A percentile compares a stretch with the other conserved stretches of the same genome.
Evolutionary conservation across 2,888 invertebrate species (phyloP).

Genomic region (Thecophora atra): DNA sequence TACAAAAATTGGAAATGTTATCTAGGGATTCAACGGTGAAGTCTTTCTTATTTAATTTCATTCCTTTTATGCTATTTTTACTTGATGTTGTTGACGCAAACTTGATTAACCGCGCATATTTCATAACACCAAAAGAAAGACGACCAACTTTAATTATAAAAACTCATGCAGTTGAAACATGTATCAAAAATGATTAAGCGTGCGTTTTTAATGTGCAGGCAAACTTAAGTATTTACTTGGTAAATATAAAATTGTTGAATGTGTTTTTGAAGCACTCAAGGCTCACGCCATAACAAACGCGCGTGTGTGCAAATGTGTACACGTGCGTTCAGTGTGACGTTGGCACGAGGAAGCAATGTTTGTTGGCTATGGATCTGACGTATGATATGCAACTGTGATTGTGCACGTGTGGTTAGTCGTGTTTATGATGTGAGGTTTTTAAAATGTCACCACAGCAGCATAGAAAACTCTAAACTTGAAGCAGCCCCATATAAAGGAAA

Average conservation of each 20-base stretch:
- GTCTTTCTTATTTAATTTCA: too few relatives aligned
- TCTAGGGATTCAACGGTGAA: too few relatives aligned
- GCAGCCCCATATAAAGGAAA: background rate
- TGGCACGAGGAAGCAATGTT: background rate
- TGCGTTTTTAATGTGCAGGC: background rate
- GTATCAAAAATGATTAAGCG: background rate
- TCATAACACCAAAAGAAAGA: background rate
- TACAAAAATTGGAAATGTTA: too few relatives aligned
- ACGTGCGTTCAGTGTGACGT: background rate
- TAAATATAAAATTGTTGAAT: background rate
- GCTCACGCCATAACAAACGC: background rate
- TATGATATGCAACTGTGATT: conserved; percentile 3
- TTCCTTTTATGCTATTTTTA: too few relatives aligned
- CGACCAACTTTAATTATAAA: background rate
- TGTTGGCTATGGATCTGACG: background rate
- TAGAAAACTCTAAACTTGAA: too few relatives aligned
- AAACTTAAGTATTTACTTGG: background rate
- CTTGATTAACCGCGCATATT: too few relatives aligned
- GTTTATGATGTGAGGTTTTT: conserved; percentile 13
- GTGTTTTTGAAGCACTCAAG: background rate
- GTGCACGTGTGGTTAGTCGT: conserved; percentile 4
- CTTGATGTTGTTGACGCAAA: too few relatives aligned
- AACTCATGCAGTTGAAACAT: background rate
- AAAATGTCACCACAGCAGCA: background rate
- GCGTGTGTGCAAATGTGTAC: background rate